Evolutionary conservation across 2,888 invertebrate species (phyloP), one percentile per base, ranked within the genome.

Genomic region (Unio pictorum): DNA sequence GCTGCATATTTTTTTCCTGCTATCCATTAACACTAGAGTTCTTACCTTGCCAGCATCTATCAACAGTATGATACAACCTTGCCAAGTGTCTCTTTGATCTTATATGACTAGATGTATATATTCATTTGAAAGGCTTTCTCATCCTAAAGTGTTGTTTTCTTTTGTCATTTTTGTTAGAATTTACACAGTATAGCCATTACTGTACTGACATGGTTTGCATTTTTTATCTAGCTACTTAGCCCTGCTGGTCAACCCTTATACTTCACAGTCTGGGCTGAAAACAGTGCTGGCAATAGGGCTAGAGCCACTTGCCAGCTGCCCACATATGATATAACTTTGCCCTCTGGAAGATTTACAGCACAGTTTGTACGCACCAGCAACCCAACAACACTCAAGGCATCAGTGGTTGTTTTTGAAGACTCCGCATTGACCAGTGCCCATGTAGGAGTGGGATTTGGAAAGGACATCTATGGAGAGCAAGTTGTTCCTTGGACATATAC

Each of bases 241-340:
- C 65, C 65, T 4, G 55, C 74, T 30, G 81, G 80, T 15, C 68
- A 73, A 11, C 80, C 81, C 0, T 61, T 83, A n/a, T 76, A 75
- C 68, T 78, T 81, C 71, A 81, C 79, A 5, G 74, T 83, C 17
- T 67, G 59, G n/a, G 82, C 75, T 8, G 71, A 72, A 30, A 83
- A 83, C 68, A 80, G 78, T 63, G 78, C 67, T 1, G 81, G 81
- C 11, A 72, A 54, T 17, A 63, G 68, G 23, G 61, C 74, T 6
- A 67, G 61, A 18, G 82, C 75, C n/a, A 76, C 78, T 20, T 83
- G 82, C 64, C 57, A 61, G 45, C 66, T 82, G 15, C 71, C 71
- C 1, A 81, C 78, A 0, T 82, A 76, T 66, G 83, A 83, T 65
- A 71, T 74, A 45, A 81, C 81, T 8, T 63, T 74, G n/a, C 83